phyloP scores from a whole-genome alignment of 2,113 vertebrate species.

The Notiomystis cincta region DNA sequence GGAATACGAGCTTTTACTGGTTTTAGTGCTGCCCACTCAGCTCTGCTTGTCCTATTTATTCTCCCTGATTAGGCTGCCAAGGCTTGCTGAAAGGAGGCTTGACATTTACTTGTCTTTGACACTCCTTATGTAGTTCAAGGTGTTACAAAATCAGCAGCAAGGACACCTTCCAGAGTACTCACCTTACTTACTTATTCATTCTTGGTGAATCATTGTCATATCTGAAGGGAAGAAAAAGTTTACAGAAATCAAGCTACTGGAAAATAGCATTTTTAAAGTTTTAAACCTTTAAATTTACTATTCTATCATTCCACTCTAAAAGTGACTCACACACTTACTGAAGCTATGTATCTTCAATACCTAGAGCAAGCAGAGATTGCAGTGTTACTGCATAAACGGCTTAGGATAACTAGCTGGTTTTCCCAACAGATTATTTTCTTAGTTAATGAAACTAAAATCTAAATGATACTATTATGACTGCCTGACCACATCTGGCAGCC shows the following conservation, averaged over 20 bases:
- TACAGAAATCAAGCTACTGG: neutral
- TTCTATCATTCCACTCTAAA: neutral
- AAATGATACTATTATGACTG: neutral
- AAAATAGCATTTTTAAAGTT: neutral
- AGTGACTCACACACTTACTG: neutral
- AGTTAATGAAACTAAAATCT: neutral
- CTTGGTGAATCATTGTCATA: neutral
- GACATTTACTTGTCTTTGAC: neutral
- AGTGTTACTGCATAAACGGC: neutral
- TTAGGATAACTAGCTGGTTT: neutral
- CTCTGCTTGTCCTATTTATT: neutral
- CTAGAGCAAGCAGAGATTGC: neutral
- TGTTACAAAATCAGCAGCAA: neutral
- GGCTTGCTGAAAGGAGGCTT: neutral
- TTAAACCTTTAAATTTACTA: neutral
- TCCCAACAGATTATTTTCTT: neutral
- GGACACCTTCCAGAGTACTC: neutral
- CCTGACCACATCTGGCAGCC: neutral
- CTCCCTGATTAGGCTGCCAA: neutral
- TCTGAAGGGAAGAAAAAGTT: neutral
- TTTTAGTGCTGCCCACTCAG: neutral
- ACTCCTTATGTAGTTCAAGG: neutral
- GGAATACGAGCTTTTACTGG: neutral
- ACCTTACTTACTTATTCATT: neutral
- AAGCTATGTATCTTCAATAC: neutral